Conservation (phyloP, 2,113 vertebrate genomes). For the Phaethon lepturus region DNA sequence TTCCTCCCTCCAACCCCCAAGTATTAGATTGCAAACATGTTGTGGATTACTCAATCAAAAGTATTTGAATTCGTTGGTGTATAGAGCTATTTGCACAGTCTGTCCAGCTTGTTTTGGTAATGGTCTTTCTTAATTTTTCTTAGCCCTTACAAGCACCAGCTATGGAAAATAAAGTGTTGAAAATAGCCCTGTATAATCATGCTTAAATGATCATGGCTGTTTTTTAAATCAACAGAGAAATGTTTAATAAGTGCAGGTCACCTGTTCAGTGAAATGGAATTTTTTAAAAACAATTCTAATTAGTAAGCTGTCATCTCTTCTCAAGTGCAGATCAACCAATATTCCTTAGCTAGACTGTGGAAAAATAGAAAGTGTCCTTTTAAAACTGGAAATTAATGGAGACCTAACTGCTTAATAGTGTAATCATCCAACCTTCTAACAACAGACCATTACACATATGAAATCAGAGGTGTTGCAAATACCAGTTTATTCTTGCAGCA, state of each 20-base stretch:
- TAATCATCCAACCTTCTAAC: neutral
- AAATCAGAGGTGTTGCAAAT: neutral
- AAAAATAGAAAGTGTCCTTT: neutral
- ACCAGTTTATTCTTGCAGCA: neutral
- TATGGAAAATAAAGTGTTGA: neutral
- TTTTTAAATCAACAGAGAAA: constrained; percentile 26
- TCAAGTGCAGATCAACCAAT: neutral
- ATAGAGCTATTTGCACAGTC: neutral
- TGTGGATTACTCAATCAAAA: neutral
- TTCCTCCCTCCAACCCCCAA: fast-evolving
- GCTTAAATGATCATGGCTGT: neutral
- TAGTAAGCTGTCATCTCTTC: neutral
- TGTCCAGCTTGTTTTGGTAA: neutral
- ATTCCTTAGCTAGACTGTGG: neutral
- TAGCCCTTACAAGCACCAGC: neutral
- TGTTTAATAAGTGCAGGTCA: constrained; percentile 33
- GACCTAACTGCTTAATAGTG: neutral
- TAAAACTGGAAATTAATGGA: neutral
- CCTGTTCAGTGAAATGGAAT: neutral
- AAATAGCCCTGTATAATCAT: neutral
- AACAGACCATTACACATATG: neutral
- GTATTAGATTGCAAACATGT: neutral
- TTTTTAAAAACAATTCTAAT: neutral
- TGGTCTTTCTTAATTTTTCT: neutral
- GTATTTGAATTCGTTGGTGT: neutral